A percentile compares a stretch with the other conserved stretches of the same genome.
phyloP scores from a whole-genome alignment of 2,113 vertebrate genomes.

The Platichthys stellatus region DNA sequence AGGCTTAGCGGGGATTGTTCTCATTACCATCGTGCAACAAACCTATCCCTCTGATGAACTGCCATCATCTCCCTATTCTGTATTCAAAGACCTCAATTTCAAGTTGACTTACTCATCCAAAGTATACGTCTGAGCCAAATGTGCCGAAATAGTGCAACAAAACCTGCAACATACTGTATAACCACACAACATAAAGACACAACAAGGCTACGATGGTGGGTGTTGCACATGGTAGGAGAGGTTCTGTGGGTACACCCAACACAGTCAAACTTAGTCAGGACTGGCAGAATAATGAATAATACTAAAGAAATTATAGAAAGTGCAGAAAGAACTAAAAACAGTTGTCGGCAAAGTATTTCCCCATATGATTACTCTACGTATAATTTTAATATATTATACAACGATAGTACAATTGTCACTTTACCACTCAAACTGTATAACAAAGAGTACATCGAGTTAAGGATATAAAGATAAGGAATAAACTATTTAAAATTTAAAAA shows the following conservation, averaged over 20 bases:
- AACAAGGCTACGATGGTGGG: neutral
- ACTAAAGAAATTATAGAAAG: no score
- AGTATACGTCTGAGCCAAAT: neutral
- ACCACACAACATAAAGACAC: neutral
- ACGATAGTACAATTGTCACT: no score
- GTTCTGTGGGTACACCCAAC: neutral
- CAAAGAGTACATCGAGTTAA: no score
- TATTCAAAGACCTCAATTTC: conserved; percentile 7
- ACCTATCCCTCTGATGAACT: conserved; percentile 58
- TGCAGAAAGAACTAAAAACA: no score
- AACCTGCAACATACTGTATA: neutral
- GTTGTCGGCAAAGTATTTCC: no score
- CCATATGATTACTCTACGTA: no score
- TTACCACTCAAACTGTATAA: no score
- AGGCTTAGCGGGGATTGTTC: conserved; percentile 69
- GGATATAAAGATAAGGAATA: no score
- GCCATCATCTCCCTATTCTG: conserved; percentile 39
- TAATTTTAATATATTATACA: no score
- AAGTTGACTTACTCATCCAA: neutral
- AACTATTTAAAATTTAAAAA: no score
- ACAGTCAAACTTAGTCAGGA: neutral
- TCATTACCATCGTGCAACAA: conserved; percentile 57
- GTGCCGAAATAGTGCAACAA: neutral
- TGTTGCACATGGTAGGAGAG: neutral
- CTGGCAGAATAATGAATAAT: no score